phyloP scores from a whole-genome alignment of 1,140 invertebrate genomes.

The Colletes latitarsis region DNA sequence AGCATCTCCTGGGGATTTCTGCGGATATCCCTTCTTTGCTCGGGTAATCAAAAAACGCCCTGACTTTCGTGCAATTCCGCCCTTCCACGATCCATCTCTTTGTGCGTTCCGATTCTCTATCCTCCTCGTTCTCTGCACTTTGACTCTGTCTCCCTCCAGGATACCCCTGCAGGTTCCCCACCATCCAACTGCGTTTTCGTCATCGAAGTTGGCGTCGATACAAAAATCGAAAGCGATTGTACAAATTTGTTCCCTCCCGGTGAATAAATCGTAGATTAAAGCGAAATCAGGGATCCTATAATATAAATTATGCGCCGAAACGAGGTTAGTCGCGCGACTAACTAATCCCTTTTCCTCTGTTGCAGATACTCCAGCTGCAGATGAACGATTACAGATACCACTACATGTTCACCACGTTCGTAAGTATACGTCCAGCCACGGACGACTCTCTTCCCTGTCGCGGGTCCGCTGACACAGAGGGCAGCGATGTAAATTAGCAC shows the following conservation, averaged over 20 bases:
- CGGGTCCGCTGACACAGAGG: neutral
- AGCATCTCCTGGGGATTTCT: constrained; percentile 40
- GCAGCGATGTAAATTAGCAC: constrained; percentile 29
- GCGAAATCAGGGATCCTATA: too few relatives aligned
- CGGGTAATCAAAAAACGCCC: constrained; percentile 63
- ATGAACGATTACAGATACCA: constrained; percentile 97
- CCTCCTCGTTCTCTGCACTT: neutral
- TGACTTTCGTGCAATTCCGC: constrained; percentile 25
- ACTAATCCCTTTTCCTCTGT: constrained; percentile 71
- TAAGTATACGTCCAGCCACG: constrained; percentile 83
- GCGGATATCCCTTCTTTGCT: constrained; percentile 47
- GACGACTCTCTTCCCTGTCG: neutral
- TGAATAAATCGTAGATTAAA: too few relatives aligned
- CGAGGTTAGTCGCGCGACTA: neutral
- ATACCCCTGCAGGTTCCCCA: constrained; percentile 25
- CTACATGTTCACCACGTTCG: constrained; percentile 96
- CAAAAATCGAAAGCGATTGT: too few relatives aligned
- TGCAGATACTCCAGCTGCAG: constrained; percentile 93
- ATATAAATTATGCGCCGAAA: too few relatives aligned
- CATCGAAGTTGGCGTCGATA: constrained; percentile 11
- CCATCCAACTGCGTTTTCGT: constrained; percentile 14
- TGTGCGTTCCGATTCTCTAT: constrained; percentile 32
- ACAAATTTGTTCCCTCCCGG: too few relatives aligned
- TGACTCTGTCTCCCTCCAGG: neutral
- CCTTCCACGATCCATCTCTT: constrained; percentile 54